A percentile compares a stretch with the other conserved stretches of the same genome.
Evolutionary conservation across 1,140 invertebrate species (phyloP).

Genomic region (Hypsibius dujardini): DNA sequence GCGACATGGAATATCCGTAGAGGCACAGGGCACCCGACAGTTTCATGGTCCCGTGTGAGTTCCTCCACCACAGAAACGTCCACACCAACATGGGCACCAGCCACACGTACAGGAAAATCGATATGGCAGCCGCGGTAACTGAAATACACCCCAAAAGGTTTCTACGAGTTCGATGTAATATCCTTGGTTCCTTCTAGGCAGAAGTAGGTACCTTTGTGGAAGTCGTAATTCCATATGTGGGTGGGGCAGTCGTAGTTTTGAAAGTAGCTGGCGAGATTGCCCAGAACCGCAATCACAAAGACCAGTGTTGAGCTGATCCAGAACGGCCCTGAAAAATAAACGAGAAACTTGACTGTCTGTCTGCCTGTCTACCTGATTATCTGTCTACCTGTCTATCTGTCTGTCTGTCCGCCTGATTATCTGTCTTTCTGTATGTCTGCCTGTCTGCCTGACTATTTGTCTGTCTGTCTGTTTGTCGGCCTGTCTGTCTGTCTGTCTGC

Average conservation of each 20-base stretch:
- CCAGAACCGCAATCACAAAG: conserved; percentile 80
- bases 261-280: conserved; percentile 76
- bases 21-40: conserved; percentile 53
- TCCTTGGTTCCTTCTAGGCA: not conserved
- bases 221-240: conserved; percentile 74
- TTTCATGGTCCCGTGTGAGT: conserved; percentile 22
- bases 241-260: conserved; percentile 38
- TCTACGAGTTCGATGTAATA: too few relatives aligned
- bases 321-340: conserved; percentile 51
- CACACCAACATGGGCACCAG: conserved; percentile 62
- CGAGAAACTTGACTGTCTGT: conserved; percentile 18
- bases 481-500: too few relatives aligned
- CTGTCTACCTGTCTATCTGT: too few relatives aligned
- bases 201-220: conserved; percentile 48
- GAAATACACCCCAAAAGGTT: conserved; percentile 20
- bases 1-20: conserved; percentile 82
- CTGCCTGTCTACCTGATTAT: not conserved
- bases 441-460: too few relatives aligned
- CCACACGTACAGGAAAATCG: conserved; percentile 73
- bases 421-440: too few relatives aligned
- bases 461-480: too few relatives aligned
- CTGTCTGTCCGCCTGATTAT: too few relatives aligned
- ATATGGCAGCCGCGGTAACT: conserved; percentile 71
- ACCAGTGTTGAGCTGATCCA: conserved; percentile 83
- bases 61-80: conserved; percentile 63